These are phyloP conservation scores for Cladorhizidae sp. DNA, from an alignment of 37 sponge, comb jelly and placozoan species.

Conservation along the genomic window DNA sequence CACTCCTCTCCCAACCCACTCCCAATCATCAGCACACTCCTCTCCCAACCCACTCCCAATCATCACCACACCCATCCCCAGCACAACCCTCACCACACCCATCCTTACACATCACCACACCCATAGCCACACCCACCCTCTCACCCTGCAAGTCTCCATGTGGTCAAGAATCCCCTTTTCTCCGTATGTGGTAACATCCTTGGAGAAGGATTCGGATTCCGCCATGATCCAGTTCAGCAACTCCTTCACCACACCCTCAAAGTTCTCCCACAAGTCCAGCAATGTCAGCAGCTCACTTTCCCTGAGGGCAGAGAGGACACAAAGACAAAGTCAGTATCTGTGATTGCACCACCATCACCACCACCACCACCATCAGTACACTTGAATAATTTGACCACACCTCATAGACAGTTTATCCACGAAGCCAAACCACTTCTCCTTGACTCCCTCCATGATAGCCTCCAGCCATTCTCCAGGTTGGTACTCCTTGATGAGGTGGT, in stretches of 20 bases:
- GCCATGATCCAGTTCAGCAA: conserved; percentile 64
- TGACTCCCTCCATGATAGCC: conserved; percentile 19
- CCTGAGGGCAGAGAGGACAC: conserved; percentile 2
- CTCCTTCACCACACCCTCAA: conserved; percentile 48
- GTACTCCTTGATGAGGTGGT: conserved; percentile 17
- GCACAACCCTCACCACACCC: background rate
- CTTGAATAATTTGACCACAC: background rate
- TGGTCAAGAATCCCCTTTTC: conserved; percentile 74
- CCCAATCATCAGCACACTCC: no score
- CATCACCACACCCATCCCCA: background rate
- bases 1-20: no score
- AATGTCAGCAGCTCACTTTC: conserved; percentile 28
- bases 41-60: no score
- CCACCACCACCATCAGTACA: no score
- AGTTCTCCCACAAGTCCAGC: conserved; percentile 46
- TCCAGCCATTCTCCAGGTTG: conserved; percentile 38
- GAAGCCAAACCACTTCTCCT: conserved; percentile 23
- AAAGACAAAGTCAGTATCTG: no score
- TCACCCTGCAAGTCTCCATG: conserved; percentile 63
- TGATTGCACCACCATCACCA: no score
- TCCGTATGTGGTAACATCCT: conserved; percentile 50
- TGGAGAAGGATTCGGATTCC: conserved; percentile 59
- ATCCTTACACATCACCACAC: background rate
- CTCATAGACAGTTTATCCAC: conserved; percentile 15
- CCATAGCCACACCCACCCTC: background rate